Base-by-base conservation (phyloP, 2,888 invertebrate genomes). In the Xylophagus ater region DNA sequence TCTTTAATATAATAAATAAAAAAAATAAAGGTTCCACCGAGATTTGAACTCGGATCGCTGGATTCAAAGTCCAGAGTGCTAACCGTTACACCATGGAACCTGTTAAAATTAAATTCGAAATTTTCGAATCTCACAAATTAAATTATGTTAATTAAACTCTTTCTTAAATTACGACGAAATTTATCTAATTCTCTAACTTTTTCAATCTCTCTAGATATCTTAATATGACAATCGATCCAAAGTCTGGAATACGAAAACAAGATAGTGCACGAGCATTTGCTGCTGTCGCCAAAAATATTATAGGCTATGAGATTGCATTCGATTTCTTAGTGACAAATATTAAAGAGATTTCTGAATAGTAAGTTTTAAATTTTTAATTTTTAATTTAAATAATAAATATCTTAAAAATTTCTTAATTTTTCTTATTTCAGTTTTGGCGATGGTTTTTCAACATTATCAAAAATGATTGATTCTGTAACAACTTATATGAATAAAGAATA, bases 231-330 rank as follows among this genome's bases (percentile, higher is more conserved):
- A 58, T 71, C 30, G 62, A 61, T 37, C 54, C 67, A 2, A 58
- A 62, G 5, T 68, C 71, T 32, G 72, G 71, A 39, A 73, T 78
- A 35, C 58, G 72, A 30, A 74, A 74, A 47, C 76, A 77, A 54
- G 77, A 78, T 52, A 74, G 75, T 10, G 65, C 66, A 30, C 57
- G 65, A 29, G 72, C 75, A 9, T 76, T 77, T 48, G 56, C 60
- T 38, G 63, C 73, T 1, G 73, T 78, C 2, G 73, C 75, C 2
- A 57, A 58, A 32, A 76, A 76, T 57, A 65, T 68, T 19, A 60
- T 71, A 46, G 78, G 78, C 17, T 67, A 71, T 49, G 66, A 70
- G 47, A 60, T 78, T 15, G 76, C 76, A 2, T 75, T 76, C 49
- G 72, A 74, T 51, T 76, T 72, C 47, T 44, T 65, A 13, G 57